Base-by-base conservation (phyloP, 2,888 invertebrate genomes). In the Conus canariensis region DNA sequence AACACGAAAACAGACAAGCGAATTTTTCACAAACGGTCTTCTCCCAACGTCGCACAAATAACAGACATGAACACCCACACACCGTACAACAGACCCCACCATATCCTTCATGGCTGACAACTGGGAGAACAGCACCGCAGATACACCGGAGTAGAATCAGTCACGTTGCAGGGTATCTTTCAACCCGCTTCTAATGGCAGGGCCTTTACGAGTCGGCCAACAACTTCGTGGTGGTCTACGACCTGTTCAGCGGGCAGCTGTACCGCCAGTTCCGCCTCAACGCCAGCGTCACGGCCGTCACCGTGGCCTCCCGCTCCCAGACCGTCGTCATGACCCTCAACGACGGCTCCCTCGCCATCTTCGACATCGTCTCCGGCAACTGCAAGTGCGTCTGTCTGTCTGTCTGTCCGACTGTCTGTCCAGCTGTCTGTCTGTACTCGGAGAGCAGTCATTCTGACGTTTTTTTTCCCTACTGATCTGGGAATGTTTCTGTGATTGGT, bases 251-350 rank as follows among this genome's bases (percentile, higher is more conserved):
- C 92, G 98, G 98, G 89, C 98, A 98, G 0, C 96, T 98, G 93
- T 98, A 98, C 97, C 98, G 98, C 96, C 98, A 98, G 96, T 98
- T 98, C 98, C 98, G 98, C 96, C 98, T 98, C 1, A 97, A 97
- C 59, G 98, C 98, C 93, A 98, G 98, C 96, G 98, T 98, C 4
- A 98, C 98, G 9, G 97, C 98, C n/a, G 97, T 98, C 93, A 98
- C 98, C 93, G 98, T 98, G 96, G 98, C 98, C 94, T 98, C 98
- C 45, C 97, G 97, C 91, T 98, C 98, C 94, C 97, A 98, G 92
- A 98, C 98, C 96, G 98, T 98, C 60, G 97, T 98, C 89, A 98
- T 98, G 56, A 98, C 98, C 0, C 97, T 98, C 14, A 98, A 98
- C 92, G 98, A 98, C 95, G 98, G 98, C 58, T 97, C 98, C 95